Percentiles rank a stretch among this genome's conserved stretches.
Evolutionary conservation across 2,113 vertebrate species (phyloP).

Genomic region (Falco punctatus): DNA sequence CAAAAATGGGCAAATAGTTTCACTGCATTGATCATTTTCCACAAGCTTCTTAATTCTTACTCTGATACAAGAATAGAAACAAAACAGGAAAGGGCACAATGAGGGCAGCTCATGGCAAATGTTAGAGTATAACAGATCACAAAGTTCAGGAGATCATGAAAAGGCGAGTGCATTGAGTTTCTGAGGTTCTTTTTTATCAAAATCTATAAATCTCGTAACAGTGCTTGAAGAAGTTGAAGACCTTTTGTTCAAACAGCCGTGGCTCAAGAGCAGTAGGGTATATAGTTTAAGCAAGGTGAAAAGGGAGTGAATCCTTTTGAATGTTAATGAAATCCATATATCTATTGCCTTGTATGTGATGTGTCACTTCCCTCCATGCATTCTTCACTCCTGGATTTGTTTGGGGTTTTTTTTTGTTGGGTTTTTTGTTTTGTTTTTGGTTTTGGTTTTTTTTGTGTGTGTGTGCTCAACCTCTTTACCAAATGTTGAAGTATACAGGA

Average conservation of each 20-base stretch:
- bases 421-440: too few species aligned
- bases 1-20: neutral
- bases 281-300: neutral
- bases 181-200: neutral
- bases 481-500: neutral
- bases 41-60: neutral
- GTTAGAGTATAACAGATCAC: neutral
- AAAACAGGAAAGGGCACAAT: conserved; percentile 59
- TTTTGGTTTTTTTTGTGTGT: too few species aligned
- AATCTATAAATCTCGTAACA: neutral
- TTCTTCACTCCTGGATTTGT: neutral
- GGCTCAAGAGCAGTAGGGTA: neutral
- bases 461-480: neutral
- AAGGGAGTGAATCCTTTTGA: neutral
- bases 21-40: neutral
- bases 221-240: neutral
- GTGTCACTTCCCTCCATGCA: neutral
- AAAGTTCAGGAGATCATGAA: conserved; percentile 21
- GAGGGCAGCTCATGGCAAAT: conserved; percentile 11
- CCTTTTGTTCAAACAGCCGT: fast-evolving
- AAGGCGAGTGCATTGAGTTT: neutral
- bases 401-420: too few species aligned
- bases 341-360: neutral
- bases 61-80: conserved; percentile 31
- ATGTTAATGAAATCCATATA: neutral